phyloP scores from a whole-genome alignment of 2,888 invertebrate species.

The Caenorhabditis sp. region DNA sequence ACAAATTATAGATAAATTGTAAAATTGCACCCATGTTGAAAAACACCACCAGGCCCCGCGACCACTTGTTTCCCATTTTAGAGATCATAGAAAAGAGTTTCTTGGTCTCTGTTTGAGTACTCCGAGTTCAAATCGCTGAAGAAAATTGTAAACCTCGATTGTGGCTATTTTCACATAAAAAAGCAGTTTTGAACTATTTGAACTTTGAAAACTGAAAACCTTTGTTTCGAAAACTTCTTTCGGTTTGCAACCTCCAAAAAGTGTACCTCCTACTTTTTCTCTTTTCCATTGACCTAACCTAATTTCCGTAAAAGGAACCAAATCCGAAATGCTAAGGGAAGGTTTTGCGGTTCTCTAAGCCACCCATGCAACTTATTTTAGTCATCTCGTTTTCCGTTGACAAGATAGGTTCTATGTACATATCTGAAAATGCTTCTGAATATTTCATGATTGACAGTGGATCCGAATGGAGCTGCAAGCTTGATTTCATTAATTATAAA shows the following conservation, averaged over 20 bases:
- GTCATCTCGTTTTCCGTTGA: slow-evolving; percentile 21
- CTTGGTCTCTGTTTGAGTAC: background rate
- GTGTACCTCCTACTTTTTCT: background rate
- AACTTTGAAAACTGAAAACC: background rate
- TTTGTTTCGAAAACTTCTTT: background rate
- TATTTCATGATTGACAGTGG: slow-evolving; percentile 46
- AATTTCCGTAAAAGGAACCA: slow-evolving; percentile 27
- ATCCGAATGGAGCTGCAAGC: slow-evolving; percentile 15
- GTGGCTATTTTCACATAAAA: too few relatives aligned
- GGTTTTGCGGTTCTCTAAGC: slow-evolving; percentile 18
- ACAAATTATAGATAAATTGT: slow-evolving; percentile 48
- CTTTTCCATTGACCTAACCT: background rate
- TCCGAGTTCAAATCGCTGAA: too few relatives aligned
- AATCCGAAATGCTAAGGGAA: background rate
- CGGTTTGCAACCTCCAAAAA: background rate
- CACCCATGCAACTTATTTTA: slow-evolving; percentile 25
- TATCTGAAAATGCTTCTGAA: slow-evolving; percentile 32
- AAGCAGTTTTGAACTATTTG: background rate
- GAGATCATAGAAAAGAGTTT: background rate
- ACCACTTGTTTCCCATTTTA: slow-evolving; percentile 2
- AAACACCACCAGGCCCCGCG: background rate
- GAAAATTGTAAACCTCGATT: background rate
- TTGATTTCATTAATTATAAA: slow-evolving; percentile 16
- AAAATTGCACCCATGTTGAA: slow-evolving; percentile 31
- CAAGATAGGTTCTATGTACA: background rate